A percentile compares a stretch with the other conserved stretches of the same genome.
Evolutionary conservation across 1,140 invertebrate genomes (phyloP).

Genomic region (Lithobius niger): DNA sequence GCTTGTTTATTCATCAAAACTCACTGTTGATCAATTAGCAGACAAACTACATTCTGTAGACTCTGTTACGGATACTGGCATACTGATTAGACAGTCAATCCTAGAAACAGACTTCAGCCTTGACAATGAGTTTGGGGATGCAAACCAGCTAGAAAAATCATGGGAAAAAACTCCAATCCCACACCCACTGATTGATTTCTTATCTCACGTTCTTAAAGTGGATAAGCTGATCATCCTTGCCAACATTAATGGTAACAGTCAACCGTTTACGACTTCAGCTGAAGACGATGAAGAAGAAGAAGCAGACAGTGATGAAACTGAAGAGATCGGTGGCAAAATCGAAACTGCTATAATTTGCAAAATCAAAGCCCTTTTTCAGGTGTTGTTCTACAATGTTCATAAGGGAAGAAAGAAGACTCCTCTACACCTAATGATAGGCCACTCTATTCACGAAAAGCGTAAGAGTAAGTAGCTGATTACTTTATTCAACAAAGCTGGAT

Average conservation of each 20-base stretch:
- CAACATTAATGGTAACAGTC: background rate
- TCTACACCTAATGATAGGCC: background rate
- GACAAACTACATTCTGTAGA: background rate
- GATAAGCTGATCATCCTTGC: background rate
- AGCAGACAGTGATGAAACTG: background rate
- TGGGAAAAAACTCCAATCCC: background rate
- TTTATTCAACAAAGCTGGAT: too few species aligned
- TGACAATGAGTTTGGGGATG: background rate
- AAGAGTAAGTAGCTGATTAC: too few species aligned
- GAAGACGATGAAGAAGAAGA: background rate
- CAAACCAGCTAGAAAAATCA: background rate
- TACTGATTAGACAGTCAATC: background rate
- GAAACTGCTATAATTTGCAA: background rate
- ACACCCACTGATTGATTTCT: background rate
- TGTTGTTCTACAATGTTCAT: background rate
- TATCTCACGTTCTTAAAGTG: background rate
- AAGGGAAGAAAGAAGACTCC: background rate
- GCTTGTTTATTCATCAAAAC: background rate
- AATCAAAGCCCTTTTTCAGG: background rate
- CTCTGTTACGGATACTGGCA: background rate
- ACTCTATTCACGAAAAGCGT: background rate
- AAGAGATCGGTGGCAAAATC: background rate
- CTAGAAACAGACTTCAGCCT: background rate
- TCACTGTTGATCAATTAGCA: background rate
- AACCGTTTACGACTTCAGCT: background rate